A percentile compares a stretch with the other conserved stretches of the same genome.
These are phyloP conservation scores for Drosophila takahashii DNA, from an alignment of 1,140 invertebrate genomes.

Conservation along the genomic window DNA sequence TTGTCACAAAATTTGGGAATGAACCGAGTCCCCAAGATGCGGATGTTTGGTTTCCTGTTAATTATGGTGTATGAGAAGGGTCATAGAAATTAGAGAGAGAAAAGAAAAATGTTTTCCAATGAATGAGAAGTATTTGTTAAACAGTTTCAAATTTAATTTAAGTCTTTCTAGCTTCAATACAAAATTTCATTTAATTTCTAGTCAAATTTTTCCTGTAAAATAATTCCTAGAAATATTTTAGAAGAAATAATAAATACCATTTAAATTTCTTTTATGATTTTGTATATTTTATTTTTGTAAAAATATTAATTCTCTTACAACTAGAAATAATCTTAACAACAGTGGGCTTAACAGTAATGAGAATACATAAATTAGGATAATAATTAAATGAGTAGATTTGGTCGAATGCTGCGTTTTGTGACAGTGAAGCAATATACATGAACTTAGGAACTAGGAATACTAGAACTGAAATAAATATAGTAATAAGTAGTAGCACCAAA, in stretches of 20 bases:
- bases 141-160: not conserved
- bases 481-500: constrained; percentile 65
- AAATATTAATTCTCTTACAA: constrained; percentile 39
- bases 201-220: not conserved
- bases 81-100: not conserved
- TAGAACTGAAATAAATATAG: constrained; percentile 58
- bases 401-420: constrained; percentile 70
- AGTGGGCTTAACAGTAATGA: constrained; percentile 43
- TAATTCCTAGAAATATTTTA: too few species aligned
- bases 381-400: constrained; percentile 66
- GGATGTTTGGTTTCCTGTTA: constrained; percentile 36
- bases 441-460: constrained; percentile 39
- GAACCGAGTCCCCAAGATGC: constrained; percentile 3
- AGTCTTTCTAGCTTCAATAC: not conserved
- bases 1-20: constrained; percentile 41
- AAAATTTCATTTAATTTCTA: not conserved
- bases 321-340: constrained; percentile 59
- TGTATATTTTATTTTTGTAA: constrained; percentile 62
- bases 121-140: too few species aligned
- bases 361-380: constrained; percentile 40
- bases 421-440: constrained; percentile 63
- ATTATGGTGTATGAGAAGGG: not conserved
- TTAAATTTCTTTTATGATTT: constrained; percentile 29
- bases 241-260: not conserved
- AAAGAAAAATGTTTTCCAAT: not conserved